phyloP scores from a whole-genome alignment of 1,140 invertebrate species.

The Lethocerus indicus region DNA sequence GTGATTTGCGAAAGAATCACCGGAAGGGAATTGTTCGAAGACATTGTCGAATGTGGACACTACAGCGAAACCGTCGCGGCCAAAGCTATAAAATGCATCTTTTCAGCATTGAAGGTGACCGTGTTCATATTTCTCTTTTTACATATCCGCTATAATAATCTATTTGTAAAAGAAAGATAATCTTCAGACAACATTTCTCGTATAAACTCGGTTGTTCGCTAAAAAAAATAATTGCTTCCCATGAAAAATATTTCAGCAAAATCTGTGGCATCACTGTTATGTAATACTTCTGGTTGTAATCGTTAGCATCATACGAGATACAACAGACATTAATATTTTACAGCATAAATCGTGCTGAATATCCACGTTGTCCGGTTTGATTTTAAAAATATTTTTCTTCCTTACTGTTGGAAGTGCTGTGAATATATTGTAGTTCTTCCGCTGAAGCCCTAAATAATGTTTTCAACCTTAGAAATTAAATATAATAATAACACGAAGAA shows the following conservation, averaged over 20 bases:
- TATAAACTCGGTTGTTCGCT: neutral
- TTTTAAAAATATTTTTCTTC: no score
- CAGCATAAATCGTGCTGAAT: no score
- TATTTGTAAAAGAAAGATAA: neutral
- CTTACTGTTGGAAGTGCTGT: no score
- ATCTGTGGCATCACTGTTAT: neutral
- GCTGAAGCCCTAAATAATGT: no score
- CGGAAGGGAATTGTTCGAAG: slow-evolving; percentile 32
- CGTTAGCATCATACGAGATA: no score
- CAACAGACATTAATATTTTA: no score
- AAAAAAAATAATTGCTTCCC: neutral
- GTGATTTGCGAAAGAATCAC: slow-evolving; percentile 20
- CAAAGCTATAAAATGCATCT: slow-evolving; percentile 25
- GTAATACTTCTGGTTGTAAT: neutral
- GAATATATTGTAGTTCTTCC: no score
- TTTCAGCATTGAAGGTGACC: slow-evolving; percentile 25
- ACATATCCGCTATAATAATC: neutral
- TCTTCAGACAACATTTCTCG: neutral
- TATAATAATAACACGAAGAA: no score
- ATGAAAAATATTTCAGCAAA: neutral
- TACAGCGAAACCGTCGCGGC: slow-evolving; percentile 33
- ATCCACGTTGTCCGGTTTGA: no score
- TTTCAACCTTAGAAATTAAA: no score
- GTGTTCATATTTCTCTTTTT: neutral
- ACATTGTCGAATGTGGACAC: slow-evolving; percentile 28